These are phyloP conservation scores for Chaetodon auriga DNA, from an alignment of 2,113 vertebrate genomes.

Conservation along the genomic window DNA sequence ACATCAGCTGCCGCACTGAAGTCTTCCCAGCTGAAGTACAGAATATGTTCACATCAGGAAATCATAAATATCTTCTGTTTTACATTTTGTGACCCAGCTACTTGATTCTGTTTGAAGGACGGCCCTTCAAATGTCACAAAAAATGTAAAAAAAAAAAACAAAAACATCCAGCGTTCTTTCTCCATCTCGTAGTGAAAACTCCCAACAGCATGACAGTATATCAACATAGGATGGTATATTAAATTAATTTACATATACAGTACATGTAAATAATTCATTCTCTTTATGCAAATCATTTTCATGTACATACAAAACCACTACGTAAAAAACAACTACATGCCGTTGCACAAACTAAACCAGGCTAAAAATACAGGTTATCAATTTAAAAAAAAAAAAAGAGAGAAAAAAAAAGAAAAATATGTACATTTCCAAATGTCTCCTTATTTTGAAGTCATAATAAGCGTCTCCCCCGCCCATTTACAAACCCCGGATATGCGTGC, in stretches of 20 bases:
- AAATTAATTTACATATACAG: constrained; percentile 76
- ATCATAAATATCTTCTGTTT: constrained; percentile 23
- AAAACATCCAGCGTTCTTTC: constrained; percentile 50
- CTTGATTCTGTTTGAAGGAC: constrained; percentile 11
- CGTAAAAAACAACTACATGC: constrained; percentile 83
- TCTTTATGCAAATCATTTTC: constrained; percentile 75
- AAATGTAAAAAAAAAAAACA: not conserved
- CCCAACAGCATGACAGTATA: constrained; percentile 58
- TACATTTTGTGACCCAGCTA: constrained; percentile 15
- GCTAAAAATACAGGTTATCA: constrained; percentile 77
- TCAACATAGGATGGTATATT: constrained; percentile 71
- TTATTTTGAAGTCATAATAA: constrained; percentile 41
- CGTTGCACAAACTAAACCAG: constrained; percentile 77
- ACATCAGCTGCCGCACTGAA: constrained; percentile 4
- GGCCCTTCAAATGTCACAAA: constrained; percentile 33
- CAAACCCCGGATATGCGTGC: constrained; percentile 60
- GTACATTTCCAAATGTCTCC: constrained; percentile 76
- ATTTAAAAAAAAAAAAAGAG: constrained; percentile 59
- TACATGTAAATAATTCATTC: constrained; percentile 70
- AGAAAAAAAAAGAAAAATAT: constrained; percentile 61
- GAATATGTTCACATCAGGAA: constrained; percentile 28
- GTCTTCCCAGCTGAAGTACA: constrained; percentile 8
- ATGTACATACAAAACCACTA: constrained; percentile 81
- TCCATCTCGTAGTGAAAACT: constrained; percentile 60
- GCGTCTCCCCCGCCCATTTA: constrained; percentile 55